Conservation (phyloP, 2,888 invertebrate genomes). For the Oligia latruncula region DNA sequence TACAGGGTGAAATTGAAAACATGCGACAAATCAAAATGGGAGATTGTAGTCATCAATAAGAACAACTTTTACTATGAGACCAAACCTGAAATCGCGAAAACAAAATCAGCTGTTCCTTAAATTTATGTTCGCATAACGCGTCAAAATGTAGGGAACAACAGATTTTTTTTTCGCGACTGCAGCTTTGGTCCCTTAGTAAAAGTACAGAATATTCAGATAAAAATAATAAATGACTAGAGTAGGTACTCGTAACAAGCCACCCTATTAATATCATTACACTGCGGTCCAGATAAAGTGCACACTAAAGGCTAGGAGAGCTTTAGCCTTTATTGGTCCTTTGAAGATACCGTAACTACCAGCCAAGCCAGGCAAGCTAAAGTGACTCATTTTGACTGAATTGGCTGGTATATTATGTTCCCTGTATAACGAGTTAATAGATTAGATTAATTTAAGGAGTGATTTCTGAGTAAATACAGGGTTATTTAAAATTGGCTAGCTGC, state of each 20-base stretch:
- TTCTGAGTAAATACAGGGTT: background rate
- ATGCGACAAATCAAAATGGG: too few relatives aligned
- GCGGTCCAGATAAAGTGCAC: constrained; percentile 26
- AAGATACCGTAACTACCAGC: background rate
- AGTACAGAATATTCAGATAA: background rate
- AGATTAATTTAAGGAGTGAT: background rate
- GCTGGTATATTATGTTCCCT: background rate
- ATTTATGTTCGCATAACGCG: too few relatives aligned
- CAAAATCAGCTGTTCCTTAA: too few relatives aligned
- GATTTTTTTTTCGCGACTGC: too few relatives aligned
- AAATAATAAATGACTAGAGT: background rate
- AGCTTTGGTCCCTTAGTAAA: too few relatives aligned
- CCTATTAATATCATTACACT: constrained; percentile 32
- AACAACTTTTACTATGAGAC: too few relatives aligned
- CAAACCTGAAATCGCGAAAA: too few relatives aligned
- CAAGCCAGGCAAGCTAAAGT: background rate
- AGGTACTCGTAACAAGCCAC: background rate
- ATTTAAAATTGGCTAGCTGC: too few relatives aligned
- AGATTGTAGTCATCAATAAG: too few relatives aligned
- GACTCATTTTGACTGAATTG: constrained; percentile 22
- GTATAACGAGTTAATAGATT: background rate
- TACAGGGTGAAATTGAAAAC: too few relatives aligned
- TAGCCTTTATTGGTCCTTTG: constrained; percentile 17
- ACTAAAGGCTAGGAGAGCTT: constrained; percentile 2
- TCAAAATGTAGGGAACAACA: too few relatives aligned